These are phyloP conservation scores for Meda fulgida DNA, from an alignment of 2,797 vertebrate genomes.

Conservation along the genomic window DNA sequence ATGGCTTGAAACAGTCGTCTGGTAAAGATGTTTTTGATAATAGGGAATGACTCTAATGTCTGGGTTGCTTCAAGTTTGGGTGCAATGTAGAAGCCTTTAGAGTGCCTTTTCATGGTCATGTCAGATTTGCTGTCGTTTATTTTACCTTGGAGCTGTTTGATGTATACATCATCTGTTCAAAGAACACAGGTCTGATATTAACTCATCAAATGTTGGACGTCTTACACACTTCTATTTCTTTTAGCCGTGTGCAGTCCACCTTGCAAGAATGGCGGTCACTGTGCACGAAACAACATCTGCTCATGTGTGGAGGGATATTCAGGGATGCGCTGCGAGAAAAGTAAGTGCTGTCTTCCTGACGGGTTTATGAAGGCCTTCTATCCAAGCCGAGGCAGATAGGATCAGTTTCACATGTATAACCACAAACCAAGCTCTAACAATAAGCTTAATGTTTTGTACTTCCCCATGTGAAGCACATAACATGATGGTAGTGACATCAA, in stretches of 20 bases:
- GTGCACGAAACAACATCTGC: constrained; percentile 86
- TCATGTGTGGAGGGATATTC: constrained; percentile 82
- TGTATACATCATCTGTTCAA: neutral
- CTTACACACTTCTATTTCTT: constrained; percentile 10
- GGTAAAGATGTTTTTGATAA: constrained; percentile 56
- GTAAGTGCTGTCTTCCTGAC: constrained; percentile 71
- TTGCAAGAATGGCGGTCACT: constrained; percentile 87
- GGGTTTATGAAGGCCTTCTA: neutral
- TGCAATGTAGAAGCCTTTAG: constrained; percentile 11
- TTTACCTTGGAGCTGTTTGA: constrained; percentile 6
- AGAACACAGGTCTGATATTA: neutral
- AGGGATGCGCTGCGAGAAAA: constrained; percentile 86
- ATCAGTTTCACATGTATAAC: neutral
- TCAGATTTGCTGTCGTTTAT: constrained; percentile 10
- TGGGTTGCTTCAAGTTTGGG: constrained; percentile 8
- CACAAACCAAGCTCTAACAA: neutral
- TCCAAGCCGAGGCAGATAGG: neutral
- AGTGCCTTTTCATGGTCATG: constrained; percentile 2
- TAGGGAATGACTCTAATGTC: constrained; percentile 6
- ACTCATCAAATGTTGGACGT: neutral
- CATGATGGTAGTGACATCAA: neutral
- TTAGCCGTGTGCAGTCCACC: constrained; percentile 87
- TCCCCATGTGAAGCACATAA: neutral
- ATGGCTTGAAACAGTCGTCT: constrained; percentile 74
- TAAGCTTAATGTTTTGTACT: neutral